Base-by-base conservation (phyloP, 2,888 invertebrate species). In the Coenonympha glycerion region DNA sequence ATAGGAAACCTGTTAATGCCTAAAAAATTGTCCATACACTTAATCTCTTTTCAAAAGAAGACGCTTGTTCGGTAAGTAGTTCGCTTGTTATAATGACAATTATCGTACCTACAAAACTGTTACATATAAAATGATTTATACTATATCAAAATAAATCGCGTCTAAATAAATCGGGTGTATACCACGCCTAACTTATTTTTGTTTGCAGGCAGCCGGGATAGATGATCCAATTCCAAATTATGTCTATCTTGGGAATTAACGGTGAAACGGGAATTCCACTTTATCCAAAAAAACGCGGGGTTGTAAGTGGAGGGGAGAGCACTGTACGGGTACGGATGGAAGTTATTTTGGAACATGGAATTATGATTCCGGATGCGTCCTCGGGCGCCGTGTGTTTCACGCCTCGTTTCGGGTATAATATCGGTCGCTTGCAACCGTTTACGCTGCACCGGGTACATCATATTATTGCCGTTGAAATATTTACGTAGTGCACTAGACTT, bases 161-260 rank as follows among this genome's bases (percentile, higher is more conserved):
- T 24, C 31, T 30, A 48, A 30, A 53, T 53, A 53, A 56, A 56
- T 50, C 45, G 40, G 19, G 24, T 46, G 44, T 49, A 48, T 30
- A 42, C 30, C 45, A 16, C 47, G 55, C 55, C 50, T 47, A 50
- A 53, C 47, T 56, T 84, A 87, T 85, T 84, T 86, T 81, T 80
- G 82, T 82, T 75, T 80, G 81, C 74, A 80, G 77, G 76, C 52
- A 50, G 64, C 73, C 73, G 79, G 81, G 85, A 88, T 87, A 86
- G 85, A 88, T 87, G 87, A 87, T 88, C 88, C 88, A 88, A 88
- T 88, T 88, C 87, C 85, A 86, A 88, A 87, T 87, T 88, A 88
- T 87, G 85, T 86, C 81, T 86, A 83, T 86, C 88, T 86, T 87
- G 88, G 88, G 88, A 88, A 88, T 88, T 84, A 85, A 83, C 86